phyloP scores from a whole-genome alignment of 2,113 vertebrate genomes.

The Periophthalmodon schlosseri region DNA sequence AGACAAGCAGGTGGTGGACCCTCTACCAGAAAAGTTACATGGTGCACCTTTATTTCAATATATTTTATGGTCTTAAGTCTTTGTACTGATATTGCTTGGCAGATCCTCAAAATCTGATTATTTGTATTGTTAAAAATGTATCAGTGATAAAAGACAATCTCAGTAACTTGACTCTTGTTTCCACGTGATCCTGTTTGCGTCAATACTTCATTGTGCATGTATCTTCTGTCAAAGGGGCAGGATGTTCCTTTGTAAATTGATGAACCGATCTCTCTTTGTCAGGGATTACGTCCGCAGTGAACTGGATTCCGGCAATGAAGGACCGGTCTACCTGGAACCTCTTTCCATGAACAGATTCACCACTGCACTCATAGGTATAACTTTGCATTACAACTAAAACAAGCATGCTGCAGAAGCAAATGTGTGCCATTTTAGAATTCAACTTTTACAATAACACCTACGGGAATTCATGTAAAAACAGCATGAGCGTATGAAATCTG shows the following conservation, averaged over 20 bases:
- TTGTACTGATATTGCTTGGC: too few relatives aligned
- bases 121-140: too few relatives aligned
- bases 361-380: conserved; percentile 92
- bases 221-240: not conserved
- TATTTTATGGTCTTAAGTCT: not conserved
- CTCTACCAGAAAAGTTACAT: too few relatives aligned
- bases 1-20: too few relatives aligned
- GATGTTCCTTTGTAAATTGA: conserved; percentile 14
- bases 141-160: not conserved
- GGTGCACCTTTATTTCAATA: too few relatives aligned
- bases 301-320: conserved; percentile 93
- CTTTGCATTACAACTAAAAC: conserved; percentile 17
- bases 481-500: not conserved
- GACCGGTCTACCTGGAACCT: conserved; percentile 93
- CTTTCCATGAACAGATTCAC: conserved; percentile 97
- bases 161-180: not conserved
- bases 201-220: not conserved
- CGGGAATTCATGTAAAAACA: not conserved
- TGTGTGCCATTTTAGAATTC: not conserved
- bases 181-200: not conserved
- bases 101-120: too few relatives aligned
- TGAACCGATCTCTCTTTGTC: conserved; percentile 32
- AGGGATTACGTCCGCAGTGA: conserved; percentile 98
- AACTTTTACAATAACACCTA: not conserved
- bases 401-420: not conserved